Base-by-base conservation (phyloP, 2,888 invertebrate genomes). In the Caenorhabditis sp. region DNA sequence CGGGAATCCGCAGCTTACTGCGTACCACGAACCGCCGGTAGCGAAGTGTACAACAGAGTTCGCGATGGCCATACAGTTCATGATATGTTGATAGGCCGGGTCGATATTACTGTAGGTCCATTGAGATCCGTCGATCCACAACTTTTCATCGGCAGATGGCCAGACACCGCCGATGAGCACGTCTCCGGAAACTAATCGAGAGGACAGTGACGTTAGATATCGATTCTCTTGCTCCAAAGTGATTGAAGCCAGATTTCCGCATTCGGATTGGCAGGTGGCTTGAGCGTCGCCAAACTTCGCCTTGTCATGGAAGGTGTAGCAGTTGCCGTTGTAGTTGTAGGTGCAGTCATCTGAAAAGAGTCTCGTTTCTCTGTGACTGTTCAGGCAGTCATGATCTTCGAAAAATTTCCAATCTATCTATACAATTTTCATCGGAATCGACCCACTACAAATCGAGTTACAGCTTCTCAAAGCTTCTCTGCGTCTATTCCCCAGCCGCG, bases 291-390 rank as follows among this genome's bases (percentile, higher is more conserved):
- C 54, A 12, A 54, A 54, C 26, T 24, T 26, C 2, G 24, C 24
- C 26, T 24, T 26, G 14, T 26, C 26, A 5, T 47, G 51, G 31
- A 51, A 41, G 44, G 41, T 54, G 44, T 74, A 74, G 28, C 74
- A 74, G 35, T 22, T 38, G 22, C 63, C 63, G 24, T 54, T 54
- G 74, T 64, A 74, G 54, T 75, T 75, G 66, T 54, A 35, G 22
- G 22, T 4, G n/a, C 74, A 75, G 31, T 2, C 4, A 10, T 75
- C 74, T 75, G 74, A 38, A 38, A 12, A 12, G 12, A 38, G 38
- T 2, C 38, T 7, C 38, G 38, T 38, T 10, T 10, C 38, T 10
- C 38, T 10, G n/a, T n/a, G n/a, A n/a, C n/a, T n/a, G n/a, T n/a
- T n/a, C n/a, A n/a, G n/a, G n/a, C n/a, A n/a, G n/a, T n/a, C n/a